Conservation (phyloP, 1,140 invertebrate genomes). For the Diorhabda sublineata region DNA sequence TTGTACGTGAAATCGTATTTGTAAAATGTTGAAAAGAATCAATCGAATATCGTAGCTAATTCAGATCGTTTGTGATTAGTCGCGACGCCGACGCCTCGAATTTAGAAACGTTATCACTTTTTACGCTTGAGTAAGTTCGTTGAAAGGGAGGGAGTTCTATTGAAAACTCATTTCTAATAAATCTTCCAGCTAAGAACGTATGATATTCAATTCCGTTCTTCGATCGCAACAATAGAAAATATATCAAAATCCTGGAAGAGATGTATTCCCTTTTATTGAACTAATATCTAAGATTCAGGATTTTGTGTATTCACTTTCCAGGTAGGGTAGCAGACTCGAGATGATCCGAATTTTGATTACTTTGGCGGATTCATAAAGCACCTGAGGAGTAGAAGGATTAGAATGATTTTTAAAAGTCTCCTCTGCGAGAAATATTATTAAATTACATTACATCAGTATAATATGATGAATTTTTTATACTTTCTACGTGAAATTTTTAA, state of each 20-base stretch:
- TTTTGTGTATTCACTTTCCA: neutral
- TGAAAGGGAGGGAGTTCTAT: neutral
- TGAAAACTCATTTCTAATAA: constrained; percentile 3
- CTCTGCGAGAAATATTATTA: too few species aligned
- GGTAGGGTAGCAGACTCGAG: neutral
- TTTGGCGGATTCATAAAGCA: neutral
- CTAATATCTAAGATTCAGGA: neutral
- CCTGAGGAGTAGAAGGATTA: too few species aligned
- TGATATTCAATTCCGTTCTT: neutral
- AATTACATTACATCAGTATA: too few species aligned
- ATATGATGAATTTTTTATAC: too few species aligned
- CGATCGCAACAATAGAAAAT: neutral
- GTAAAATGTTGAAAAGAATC: neutral
- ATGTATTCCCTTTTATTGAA: neutral
- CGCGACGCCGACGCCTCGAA: neutral
- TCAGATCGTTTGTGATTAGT: neutral
- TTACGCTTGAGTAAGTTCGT: neutral
- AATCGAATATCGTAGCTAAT: neutral
- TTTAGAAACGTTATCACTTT: neutral
- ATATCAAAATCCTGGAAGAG: neutral
- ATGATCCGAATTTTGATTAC: neutral
- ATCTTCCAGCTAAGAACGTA: neutral
- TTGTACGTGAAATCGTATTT: too few species aligned
- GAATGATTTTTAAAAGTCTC: too few species aligned
- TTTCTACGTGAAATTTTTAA: too few species aligned